Evolutionary conservation across 2,888 invertebrate species (phyloP).

Genomic region (Tachina grossa): DNA sequence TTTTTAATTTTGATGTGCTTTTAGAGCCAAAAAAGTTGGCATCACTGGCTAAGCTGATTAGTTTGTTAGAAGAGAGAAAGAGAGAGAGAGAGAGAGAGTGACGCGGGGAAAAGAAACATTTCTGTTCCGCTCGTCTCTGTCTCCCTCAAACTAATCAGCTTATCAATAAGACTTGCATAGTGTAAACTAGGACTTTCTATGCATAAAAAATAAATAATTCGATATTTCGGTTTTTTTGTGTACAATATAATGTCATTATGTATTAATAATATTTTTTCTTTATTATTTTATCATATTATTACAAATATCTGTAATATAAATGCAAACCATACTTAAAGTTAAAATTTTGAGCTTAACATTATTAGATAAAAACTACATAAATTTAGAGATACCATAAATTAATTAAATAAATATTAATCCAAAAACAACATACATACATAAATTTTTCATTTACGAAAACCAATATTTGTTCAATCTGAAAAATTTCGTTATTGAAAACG

Average conservation of each 20-base stretch:
- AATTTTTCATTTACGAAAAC: conserved; percentile 6
- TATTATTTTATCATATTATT: conserved; percentile 50
- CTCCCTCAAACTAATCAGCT: too few species aligned
- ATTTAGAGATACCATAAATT: conserved; percentile 37
- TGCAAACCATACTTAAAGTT: conserved; percentile 67
- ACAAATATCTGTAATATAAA: conserved; percentile 57
- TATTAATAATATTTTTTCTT: conserved; percentile 24
- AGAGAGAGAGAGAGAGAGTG: too few species aligned
- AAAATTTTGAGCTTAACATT: conserved; percentile 36
- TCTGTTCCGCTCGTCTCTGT: too few species aligned
- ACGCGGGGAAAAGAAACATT: too few species aligned
- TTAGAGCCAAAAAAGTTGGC: too few species aligned
- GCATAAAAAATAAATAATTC: too few species aligned
- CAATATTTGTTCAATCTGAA: conserved; percentile 6
- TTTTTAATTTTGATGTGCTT: too few species aligned
- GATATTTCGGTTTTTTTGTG: too few species aligned
- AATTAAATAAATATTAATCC: conserved; percentile 45
- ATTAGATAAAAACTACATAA: conserved; percentile 24
- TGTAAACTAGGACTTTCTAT: too few species aligned
- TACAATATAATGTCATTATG: conserved; percentile 30
- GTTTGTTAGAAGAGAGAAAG: too few species aligned
- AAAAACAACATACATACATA: conserved; percentile 48
- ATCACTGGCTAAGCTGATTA: too few species aligned
- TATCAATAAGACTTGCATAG: too few species aligned
- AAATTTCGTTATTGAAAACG: conserved; percentile 54